Evolutionary conservation across 2,888 invertebrate genomes (phyloP).

Genomic region (Aphidius colemani): DNA sequence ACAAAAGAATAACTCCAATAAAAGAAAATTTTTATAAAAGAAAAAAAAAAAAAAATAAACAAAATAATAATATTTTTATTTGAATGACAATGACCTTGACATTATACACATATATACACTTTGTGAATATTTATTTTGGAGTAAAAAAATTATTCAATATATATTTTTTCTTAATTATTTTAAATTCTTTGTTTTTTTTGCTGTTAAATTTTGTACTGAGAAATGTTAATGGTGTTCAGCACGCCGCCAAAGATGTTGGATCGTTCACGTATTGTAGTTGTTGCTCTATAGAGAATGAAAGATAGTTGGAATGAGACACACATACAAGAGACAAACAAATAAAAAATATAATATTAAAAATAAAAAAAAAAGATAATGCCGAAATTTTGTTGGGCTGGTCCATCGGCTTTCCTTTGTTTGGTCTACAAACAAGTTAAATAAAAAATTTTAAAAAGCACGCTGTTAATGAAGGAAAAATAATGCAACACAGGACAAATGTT

Average conservation of each 20-base stretch:
- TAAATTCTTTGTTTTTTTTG: too few relatives aligned
- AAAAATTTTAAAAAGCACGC: too few relatives aligned
- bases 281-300: background rate
- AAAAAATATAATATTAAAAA: conserved; percentile 21
- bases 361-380: conserved; percentile 24
- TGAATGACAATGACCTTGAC: background rate
- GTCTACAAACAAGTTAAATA: conserved; percentile 37
- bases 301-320: conserved; percentile 8
- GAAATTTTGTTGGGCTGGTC: conserved; percentile 22
- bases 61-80: background rate
- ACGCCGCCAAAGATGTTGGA: too few relatives aligned
- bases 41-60: background rate
- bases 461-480: too few relatives aligned
- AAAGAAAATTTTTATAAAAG: conserved; percentile 6
- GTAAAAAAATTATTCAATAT: too few relatives aligned
- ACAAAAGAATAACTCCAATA: conserved; percentile 1
- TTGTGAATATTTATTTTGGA: too few relatives aligned
- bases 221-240: too few relatives aligned
- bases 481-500: too few relatives aligned
- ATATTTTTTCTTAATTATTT: too few relatives aligned
- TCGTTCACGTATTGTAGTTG: too few relatives aligned
- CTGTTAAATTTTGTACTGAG: too few relatives aligned
- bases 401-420: conserved; percentile 44
- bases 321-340: conserved; percentile 20
- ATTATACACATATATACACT: too few relatives aligned